Base-by-base conservation (phyloP, 2,113 vertebrate genomes). In the Epinephelus fuscoguttatus region DNA sequence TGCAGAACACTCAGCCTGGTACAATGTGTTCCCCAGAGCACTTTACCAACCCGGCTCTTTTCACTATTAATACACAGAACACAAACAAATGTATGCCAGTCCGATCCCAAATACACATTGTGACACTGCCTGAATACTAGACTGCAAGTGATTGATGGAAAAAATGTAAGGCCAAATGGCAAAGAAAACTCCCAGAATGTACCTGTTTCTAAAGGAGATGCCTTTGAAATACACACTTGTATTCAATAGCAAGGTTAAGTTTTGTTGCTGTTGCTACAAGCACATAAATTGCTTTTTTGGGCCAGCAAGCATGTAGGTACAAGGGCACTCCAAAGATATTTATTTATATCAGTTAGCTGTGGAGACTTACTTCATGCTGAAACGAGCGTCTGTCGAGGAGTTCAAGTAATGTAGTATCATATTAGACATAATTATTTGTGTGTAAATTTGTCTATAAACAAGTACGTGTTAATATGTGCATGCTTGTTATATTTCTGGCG, bases 11-110 rank as follows among this genome's bases (percentile, higher is more conserved):
- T 79, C 67, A 83, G 75, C 33, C 49, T 64, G 68, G 85, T 80
- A 80, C 89, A 86, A 23, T 62, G 52, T 80, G 82, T 88, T 83
- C 76, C 80, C 70, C 64, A 59, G 66, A 82, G 83, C 82, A 84
- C 49, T 76, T 81, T 53, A 80, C 73, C 81, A 78, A 61, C 72
- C 61, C 61, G 49, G 59, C 66, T 67, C 64, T 81, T 87, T 80
- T 80, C 57, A 14, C 75, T 75, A 53, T 71, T 69, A 80, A 63
- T 79, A 69, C 84, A 80, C 57, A 80, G 67, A 84, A 72, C 61
- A 78, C 55, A 71, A 68, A 71, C 86, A 79, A 84, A 78, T 42
- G 40, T 67, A 57, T 64, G 37, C 45, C n/a, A 45, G 53, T 55
- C 63, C 66, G 60, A 81, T 56, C 60, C 70, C 30, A 84, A 77